Conservation (phyloP, 1,140 invertebrate genomes). For the Drosophila tristis region DNA sequence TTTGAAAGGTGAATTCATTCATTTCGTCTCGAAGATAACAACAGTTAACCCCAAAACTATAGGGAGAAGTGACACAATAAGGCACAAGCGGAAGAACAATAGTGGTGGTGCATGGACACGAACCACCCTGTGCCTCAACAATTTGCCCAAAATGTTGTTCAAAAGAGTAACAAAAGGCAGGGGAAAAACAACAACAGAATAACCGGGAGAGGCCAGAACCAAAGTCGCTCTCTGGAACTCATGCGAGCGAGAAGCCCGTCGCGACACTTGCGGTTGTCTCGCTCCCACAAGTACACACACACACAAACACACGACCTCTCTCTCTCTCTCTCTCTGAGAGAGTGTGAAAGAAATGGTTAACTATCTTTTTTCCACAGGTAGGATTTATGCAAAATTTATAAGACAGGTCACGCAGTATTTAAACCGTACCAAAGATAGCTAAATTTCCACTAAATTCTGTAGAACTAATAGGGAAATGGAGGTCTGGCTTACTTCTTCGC, state of each 20-base stretch:
- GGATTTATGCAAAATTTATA: constrained; percentile 52
- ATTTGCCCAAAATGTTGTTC: constrained; percentile 58
- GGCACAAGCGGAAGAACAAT: not conserved
- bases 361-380: constrained; percentile 45
- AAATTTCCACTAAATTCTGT: constrained; percentile 25
- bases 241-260: constrained; percentile 17
- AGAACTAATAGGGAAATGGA: constrained; percentile 11
- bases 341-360: constrained; percentile 48
- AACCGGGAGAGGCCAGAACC: constrained; percentile 32
- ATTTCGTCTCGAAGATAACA: constrained; percentile 62
- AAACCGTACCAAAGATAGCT: constrained; percentile 46
- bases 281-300: constrained; percentile 32
- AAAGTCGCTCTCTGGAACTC: too few species aligned
- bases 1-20: constrained; percentile 63
- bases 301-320: constrained; percentile 5
- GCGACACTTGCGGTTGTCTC: constrained; percentile 38
- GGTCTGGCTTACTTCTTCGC: constrained; percentile 94
- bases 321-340: constrained; percentile 14
- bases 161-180: constrained; percentile 58
- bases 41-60: constrained; percentile 42
- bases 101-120: not conserved
- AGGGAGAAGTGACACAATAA: constrained; percentile 27
- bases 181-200: constrained; percentile 47
- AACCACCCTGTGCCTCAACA: constrained; percentile 44
- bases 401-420: constrained; percentile 46